phyloP scores from a whole-genome alignment of 2,888 invertebrate genomes.

The Augochlorella aurata region DNA sequence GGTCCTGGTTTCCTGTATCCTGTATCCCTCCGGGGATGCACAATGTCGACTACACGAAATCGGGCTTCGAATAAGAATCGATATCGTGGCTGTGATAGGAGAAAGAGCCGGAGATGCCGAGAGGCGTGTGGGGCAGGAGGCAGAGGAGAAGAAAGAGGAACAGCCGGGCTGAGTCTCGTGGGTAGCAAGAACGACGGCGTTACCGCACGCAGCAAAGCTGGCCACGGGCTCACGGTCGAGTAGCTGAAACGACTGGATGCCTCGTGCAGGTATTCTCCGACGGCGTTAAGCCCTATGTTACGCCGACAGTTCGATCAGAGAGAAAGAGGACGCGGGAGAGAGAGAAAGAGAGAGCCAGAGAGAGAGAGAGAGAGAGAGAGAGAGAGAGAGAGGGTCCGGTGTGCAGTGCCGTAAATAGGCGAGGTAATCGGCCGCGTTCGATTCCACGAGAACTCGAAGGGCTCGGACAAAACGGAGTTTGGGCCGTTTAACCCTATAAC shows the following conservation, averaged over 20 bases:
- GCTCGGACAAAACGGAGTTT: constrained; percentile 47
- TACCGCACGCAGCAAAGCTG: constrained; percentile 36
- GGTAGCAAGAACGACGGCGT: constrained; percentile 41
- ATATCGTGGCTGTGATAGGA: constrained; percentile 31
- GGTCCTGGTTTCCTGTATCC: constrained; percentile 4
- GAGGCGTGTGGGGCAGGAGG: background rate
- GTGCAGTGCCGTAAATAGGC: constrained; percentile 59
- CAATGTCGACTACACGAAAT: constrained; percentile 20
- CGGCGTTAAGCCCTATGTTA: constrained; percentile 59
- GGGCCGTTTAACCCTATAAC: constrained; percentile 66
- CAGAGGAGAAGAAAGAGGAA: constrained; percentile 8
- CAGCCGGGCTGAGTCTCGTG: constrained; percentile 9
- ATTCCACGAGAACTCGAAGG: constrained; percentile 57
- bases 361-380: background rate
- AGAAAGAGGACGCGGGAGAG: too few relatives aligned
- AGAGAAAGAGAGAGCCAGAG: background rate
- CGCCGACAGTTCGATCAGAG: constrained; percentile 56
- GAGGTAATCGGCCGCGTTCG: constrained; percentile 65
- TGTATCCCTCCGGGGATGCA: background rate
- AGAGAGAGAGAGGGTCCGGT: constrained; percentile 25
- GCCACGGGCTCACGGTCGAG: constrained; percentile 43
- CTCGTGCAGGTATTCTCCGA: constrained; percentile 48
- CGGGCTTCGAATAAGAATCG: constrained; percentile 30
- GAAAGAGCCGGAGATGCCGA: background rate
- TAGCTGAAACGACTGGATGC: constrained; percentile 50